Conservation (phyloP, 2,888 invertebrate genomes). For the Heliconius ismenius region DNA sequence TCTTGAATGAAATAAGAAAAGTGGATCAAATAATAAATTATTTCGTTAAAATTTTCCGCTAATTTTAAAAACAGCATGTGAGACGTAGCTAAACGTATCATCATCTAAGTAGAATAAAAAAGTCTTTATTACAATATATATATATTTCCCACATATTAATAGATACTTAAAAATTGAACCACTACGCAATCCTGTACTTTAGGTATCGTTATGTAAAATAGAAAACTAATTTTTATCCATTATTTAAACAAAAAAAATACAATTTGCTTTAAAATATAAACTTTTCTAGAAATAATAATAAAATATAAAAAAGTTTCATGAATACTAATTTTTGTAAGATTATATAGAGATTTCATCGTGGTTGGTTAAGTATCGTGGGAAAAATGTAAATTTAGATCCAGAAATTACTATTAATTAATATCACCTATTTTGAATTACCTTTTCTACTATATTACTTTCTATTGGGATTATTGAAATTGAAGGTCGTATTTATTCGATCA, state of each 20-base stretch:
- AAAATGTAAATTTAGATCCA: not conserved
- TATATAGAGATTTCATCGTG: not conserved
- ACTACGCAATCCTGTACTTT: not conserved
- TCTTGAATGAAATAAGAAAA: no score
- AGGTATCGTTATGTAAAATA: not conserved
- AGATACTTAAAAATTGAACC: not conserved
- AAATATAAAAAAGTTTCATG: no score
- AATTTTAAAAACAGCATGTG: not conserved
- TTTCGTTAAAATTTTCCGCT: no score
- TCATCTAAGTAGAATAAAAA: not conserved
- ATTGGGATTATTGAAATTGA: not conserved
- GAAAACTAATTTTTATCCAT: not conserved
- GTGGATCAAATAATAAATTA: no score
- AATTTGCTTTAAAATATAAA: no score
- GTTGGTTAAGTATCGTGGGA: not conserved
- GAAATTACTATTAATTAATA: not conserved
- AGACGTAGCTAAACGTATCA: no score
- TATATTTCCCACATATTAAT: not conserved
- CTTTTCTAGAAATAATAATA: no score
- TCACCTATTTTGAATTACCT: not conserved
- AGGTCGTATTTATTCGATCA: not conserved
- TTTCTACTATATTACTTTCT: not conserved
- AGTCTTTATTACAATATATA: not conserved
- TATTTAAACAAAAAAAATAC: not conserved
- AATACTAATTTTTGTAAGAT: no score